A percentile compares a stretch with the other conserved stretches of the same genome.
phyloP scores from a whole-genome alignment of 2,113 vertebrate genomes.

The Condylura cristata region DNA sequence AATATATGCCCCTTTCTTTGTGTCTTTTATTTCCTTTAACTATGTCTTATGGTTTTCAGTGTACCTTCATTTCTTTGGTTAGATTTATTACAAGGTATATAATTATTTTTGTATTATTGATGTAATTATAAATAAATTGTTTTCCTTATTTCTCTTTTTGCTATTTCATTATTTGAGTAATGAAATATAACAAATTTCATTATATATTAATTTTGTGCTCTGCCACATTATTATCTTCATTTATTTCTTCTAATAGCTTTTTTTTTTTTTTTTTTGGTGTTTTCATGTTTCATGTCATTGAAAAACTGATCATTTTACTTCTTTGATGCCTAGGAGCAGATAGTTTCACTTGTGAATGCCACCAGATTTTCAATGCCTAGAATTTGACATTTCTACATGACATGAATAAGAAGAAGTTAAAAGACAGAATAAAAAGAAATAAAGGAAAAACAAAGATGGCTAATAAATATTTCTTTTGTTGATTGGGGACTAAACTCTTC shows the following conservation, averaged over 20 bases:
- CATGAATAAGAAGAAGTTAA: neutral
- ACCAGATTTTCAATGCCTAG: neutral
- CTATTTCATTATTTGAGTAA: too few species aligned
- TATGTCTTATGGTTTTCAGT: neutral
- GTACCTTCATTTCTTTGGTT: neutral
- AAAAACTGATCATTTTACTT: neutral
- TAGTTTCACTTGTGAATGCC: neutral
- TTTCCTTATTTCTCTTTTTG: neutral
- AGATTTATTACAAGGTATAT: neutral
- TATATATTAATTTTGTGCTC: neutral
- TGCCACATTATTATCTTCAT: neutral
- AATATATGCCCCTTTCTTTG: neutral
- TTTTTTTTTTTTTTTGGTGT: neutral
- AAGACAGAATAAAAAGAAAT: neutral
- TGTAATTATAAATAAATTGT: neutral
- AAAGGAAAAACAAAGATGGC: neutral
- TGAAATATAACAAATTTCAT: neutral
- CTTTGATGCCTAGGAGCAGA: neutral
- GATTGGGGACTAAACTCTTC: neutral
- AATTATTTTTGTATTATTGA: neutral
- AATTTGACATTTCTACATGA: conserved; percentile 21
- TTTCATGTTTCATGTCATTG: neutral
- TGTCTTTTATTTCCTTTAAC: neutral
- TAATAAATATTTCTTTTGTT: neutral
- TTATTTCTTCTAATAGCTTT: neutral